phyloP scores from a whole-genome alignment of 2,113 vertebrate species.

The Ivindomyrus marchei region DNA sequence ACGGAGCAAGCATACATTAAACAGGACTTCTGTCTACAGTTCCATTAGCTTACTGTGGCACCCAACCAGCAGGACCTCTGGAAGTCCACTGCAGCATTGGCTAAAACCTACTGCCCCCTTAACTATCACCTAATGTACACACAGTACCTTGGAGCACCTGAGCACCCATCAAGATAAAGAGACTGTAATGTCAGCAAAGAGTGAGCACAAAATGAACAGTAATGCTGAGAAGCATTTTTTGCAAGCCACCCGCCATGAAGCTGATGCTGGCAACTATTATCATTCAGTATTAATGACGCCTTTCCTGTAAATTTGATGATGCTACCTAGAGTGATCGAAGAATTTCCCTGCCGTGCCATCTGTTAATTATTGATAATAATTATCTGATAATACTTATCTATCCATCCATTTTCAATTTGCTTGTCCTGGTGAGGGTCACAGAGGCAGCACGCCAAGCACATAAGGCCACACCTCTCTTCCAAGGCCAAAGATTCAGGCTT shows the following conservation, averaged over 20 bases:
- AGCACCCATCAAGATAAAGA: not conserved
- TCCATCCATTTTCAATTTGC: not conserved
- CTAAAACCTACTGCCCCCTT: not conserved
- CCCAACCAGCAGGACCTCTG: not conserved
- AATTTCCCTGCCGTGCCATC: not conserved
- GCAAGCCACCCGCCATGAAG: not conserved
- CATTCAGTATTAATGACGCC: not conserved
- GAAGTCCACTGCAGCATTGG: not conserved
- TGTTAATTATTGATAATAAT: not conserved
- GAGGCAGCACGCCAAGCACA: not conserved
- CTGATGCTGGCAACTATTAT: not conserved
- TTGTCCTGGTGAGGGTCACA: not conserved
- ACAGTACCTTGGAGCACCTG: not conserved
- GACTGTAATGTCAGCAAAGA: not conserved
- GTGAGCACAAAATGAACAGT: not conserved
- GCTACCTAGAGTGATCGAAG: not conserved
- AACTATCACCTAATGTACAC: not conserved
- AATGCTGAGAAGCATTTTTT: not conserved
- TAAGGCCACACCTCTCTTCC: not conserved
- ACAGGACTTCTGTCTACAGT: not conserved
- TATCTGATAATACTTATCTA: not conserved
- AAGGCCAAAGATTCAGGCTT: not conserved
- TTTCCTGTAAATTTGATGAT: not conserved
- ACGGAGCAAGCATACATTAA: not conserved
- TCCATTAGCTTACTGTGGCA: not conserved